Base-by-base conservation (phyloP, 2,888 invertebrate species). In the Lasioglossum oenotherae region DNA sequence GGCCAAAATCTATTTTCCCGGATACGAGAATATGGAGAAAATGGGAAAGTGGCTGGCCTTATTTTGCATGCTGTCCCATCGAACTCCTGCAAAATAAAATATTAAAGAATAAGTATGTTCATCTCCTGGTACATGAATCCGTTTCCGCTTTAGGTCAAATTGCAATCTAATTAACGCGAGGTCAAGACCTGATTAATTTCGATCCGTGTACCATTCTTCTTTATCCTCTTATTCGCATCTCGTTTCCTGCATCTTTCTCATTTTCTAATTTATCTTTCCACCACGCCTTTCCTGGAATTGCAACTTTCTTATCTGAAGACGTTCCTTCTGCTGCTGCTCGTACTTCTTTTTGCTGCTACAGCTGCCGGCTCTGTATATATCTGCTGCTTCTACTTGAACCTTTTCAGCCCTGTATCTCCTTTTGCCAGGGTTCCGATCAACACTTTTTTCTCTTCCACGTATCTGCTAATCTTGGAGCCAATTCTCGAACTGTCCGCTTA, bases 181-280 rank as follows among this genome's bases (percentile, higher is more conserved):
- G 31, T 64, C 64, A 64, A 31, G 64, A 19, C 14, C 31, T 27
- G 64, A 64, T 64, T 64, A 64, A 64, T 64, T 64, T 31, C 27
- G 60, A n/a, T 31, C 64, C 64, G 6, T 16, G 16, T 16, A 8
- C 16, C 8, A 31, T 6, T 31, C 14, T 64, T 64, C 27, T 35
- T 35, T 19, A 19, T 64, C 64, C 64, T 64, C 31, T 64, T 64
- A 64, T 64, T 64, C 64, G 64, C 31, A 19, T 31, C 31, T 64
- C 64, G 64, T 31, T 31, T 64, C 16, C 31, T 14, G 64, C 14
- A 0, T 64, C 31, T 19, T 19, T 64, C 31, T 64, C 64, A 64
- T 64, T 27, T 64, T 64, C 64, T 31, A 64, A 64, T 84, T 74
- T 78, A 78, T 64, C 64, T 35, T 64, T 31, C 64, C 64, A 31